Conservation (phyloP, 1,140 invertebrate genomes). For the Drosophila athabasca region DNA sequence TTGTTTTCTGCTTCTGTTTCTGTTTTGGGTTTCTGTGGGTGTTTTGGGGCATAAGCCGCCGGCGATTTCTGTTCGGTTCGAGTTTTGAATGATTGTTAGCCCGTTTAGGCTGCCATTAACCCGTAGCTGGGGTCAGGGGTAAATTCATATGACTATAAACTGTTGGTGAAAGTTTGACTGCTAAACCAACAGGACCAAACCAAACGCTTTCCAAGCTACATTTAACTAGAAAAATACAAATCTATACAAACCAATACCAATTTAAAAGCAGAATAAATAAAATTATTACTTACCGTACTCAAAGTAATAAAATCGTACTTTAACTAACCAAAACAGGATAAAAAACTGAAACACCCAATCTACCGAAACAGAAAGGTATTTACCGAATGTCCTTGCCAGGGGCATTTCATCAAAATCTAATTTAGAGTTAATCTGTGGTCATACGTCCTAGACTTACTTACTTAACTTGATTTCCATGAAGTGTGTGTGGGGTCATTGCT, state of each 20-base stretch:
- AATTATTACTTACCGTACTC: too few species aligned
- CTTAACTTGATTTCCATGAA: constrained; percentile 11
- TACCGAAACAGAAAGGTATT: too few species aligned
- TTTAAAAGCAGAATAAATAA: too few species aligned
- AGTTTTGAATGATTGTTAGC: constrained; percentile 38
- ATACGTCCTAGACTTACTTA: constrained; percentile 4
- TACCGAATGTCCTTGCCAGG: too few species aligned
- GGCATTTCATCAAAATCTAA: not conserved
- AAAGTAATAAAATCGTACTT: too few species aligned
- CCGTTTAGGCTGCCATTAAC: constrained; percentile 34
- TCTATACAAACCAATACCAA: too few species aligned
- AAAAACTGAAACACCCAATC: too few species aligned
- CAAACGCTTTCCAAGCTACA: too few species aligned
- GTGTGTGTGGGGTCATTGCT: constrained; percentile 37
- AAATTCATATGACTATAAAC: too few species aligned
- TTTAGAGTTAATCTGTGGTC: constrained; percentile 4
- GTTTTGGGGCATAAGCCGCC: constrained; percentile 29
- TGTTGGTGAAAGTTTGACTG: not conserved
- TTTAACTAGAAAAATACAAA: too few species aligned
- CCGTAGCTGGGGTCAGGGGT: constrained; percentile 9
- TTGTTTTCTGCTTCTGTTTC: constrained; percentile 15
- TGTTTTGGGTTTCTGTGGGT: constrained; percentile 25
- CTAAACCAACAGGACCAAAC: not conserved
- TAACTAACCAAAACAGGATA: too few species aligned
- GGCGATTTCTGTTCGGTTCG: constrained; percentile 35